phyloP scores from a whole-genome alignment of 2,797 vertebrate species.

The Champsocephalus esox region DNA sequence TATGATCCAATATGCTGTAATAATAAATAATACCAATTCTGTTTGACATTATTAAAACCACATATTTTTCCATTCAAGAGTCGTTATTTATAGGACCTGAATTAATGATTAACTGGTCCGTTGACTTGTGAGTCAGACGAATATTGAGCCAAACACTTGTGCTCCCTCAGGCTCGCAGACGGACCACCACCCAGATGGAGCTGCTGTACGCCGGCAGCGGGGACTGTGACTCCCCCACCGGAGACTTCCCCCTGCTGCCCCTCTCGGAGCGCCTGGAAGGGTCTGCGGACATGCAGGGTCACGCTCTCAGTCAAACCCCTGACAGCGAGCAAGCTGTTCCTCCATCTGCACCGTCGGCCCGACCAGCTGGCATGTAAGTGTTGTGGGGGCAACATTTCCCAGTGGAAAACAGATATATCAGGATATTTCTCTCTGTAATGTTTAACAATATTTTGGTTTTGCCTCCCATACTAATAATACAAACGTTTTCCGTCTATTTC shows the following conservation, averaged over 20 bases:
- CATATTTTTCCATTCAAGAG: background rate
- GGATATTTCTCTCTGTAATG: background rate
- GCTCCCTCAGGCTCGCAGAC: conserved; percentile 89
- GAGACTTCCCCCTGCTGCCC: conserved; percentile 85
- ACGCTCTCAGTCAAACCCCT: conserved; percentile 76
- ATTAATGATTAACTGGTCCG: background rate
- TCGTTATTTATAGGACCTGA: conserved; percentile 2
- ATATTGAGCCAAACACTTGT: conserved; percentile 10
- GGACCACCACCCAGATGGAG: conserved; percentile 98
- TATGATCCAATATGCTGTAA: background rate
- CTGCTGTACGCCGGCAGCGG: conserved; percentile 93
- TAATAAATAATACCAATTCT: too few species aligned
- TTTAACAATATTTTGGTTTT: background rate
- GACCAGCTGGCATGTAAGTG: conserved; percentile 90
- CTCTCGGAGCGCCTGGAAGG: conserved; percentile 84
- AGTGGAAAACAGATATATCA: background rate
- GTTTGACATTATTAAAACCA: too few species aligned
- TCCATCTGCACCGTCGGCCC: conserved; percentile 86
- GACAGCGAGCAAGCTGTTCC: conserved; percentile 86
- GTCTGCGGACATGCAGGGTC: conserved; percentile 75
- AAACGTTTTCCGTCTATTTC: background rate
- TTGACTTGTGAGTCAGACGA: conserved; percentile 20
- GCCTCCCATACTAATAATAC: too few species aligned
- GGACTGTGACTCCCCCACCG: conserved; percentile 85
- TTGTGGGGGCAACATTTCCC: conserved; percentile 2